Evolutionary conservation across 1,140 invertebrate species (phyloP), one percentile per base, ranked within the genome.

Genomic region (Mactra quadrangularis): DNA sequence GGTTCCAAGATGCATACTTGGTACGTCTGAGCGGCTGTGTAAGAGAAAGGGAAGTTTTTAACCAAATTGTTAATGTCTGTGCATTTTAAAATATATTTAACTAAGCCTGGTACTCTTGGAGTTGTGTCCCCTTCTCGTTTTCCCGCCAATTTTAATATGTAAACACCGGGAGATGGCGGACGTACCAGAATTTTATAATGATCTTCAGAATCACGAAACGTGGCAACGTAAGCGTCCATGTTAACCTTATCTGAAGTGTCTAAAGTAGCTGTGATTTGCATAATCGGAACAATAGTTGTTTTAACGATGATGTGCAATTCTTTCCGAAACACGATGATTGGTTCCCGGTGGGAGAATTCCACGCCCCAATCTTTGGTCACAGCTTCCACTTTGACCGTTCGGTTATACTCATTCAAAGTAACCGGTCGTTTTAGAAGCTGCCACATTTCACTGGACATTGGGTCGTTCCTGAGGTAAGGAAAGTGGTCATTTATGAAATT

Each of bases 401-500:
- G 83, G 25, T 86, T 85, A 70, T 83, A 89, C 52, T 86, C 82
- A 25, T 79, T 79, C 13, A 89, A 33, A 3, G 82, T 83, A 3
- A 85, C 68, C 2, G 88, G 88, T 22, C 84, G 38, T 31, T 84
- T 59, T 19, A 88, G 55, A 0, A 89, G 68, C 50, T 88, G 87
- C 83, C 86, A 88, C 35, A 60, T 71, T 29, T 85, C 60, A 27
- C 82, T 85, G 7, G 68, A 72, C 35, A 82, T 74, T 6, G 78
- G 38, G 50, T 93, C 76, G 35, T 85, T 86, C 90, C 89, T 84
- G 47, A 86, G 41, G 82, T 92, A 93, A 1, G 94, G 94, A 87
- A 93, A 94, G 87, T 94, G 94, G 9, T 93, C 91, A 85, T 91
- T 92, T 47, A 94, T 93, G 75, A 94, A 87, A 9, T 92, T 88